Conservation (phyloP, 2,113 vertebrate species). For the Gymnorhina tibicen region DNA sequence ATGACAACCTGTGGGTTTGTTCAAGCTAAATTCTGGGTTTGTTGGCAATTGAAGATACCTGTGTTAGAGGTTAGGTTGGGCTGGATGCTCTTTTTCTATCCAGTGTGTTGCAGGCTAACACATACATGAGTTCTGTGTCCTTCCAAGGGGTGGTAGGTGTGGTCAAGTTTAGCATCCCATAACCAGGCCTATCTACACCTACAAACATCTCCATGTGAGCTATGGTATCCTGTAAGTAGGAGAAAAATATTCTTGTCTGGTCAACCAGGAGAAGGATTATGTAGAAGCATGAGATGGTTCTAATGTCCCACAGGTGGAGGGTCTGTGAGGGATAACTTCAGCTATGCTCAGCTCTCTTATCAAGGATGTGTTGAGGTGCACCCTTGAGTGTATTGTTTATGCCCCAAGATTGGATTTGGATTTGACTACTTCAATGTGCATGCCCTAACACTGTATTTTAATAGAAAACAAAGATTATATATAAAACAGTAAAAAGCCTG, state of each 20-base stretch:
- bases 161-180: neutral
- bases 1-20: neutral
- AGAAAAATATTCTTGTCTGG: neutral
- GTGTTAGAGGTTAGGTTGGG: neutral
- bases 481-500: neutral
- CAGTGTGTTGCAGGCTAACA: rapidly evolving
- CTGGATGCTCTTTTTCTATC: neutral
- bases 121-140: neutral
- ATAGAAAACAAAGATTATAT: neutral
- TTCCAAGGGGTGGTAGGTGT: neutral
- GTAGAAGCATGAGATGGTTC: neutral
- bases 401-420: neutral
- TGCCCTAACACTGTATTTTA: neutral
- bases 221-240: neutral
- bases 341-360: neutral
- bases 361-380: neutral
- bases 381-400: neutral
- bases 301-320: neutral
- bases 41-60: neutral
- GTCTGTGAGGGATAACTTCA: neutral
- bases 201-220: neutral
- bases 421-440: neutral
- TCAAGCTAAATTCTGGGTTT: neutral
- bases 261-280: neutral
- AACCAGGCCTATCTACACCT: neutral